A percentile compares a stretch with the other conserved stretches of the same genome.
Conservation (phyloP, 1,140 invertebrate species). For the Carposina sasakii region DNA sequence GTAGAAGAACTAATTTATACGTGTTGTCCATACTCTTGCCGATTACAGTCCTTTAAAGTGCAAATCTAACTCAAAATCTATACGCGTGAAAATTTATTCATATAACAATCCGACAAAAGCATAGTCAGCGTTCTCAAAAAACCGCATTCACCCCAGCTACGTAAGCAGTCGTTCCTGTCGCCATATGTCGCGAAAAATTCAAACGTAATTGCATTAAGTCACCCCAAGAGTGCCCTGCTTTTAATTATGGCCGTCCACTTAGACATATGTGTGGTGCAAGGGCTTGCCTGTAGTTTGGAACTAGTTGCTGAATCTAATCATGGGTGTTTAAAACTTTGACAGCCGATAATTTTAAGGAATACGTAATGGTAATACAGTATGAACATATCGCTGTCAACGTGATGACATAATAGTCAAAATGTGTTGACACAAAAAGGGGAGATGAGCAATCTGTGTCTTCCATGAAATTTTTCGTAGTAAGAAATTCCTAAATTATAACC, state of each 20-base stretch:
- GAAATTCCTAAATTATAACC: too few species aligned
- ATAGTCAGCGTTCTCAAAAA: slow-evolving; percentile 26
- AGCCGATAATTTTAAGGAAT: too few species aligned
- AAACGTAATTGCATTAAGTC: slow-evolving; percentile 64
- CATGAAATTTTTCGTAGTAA: too few species aligned
- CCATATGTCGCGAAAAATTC: slow-evolving; percentile 70
- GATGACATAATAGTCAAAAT: too few species aligned
- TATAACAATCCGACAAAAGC: background rate
- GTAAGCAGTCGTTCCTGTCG: slow-evolving; percentile 34
- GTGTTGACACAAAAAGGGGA: too few species aligned
- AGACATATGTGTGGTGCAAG: slow-evolving; percentile 69
- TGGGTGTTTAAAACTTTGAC: too few species aligned
- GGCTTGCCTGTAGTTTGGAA: too few species aligned
- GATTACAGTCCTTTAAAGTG: background rate
- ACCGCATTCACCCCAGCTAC: slow-evolving; percentile 33
- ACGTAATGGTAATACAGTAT: too few species aligned
- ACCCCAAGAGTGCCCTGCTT: slow-evolving; percentile 51
- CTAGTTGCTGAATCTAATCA: too few species aligned
- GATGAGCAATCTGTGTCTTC: too few species aligned
- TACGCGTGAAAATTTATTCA: background rate
- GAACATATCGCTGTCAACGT: too few species aligned
- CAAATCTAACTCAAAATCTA: background rate
- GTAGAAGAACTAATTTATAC: too few species aligned
- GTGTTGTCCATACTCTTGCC: background rate
- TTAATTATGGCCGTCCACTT: slow-evolving; percentile 66